Conservation (phyloP, 2,888 invertebrate species). For the Cephus rjabovi region DNA sequence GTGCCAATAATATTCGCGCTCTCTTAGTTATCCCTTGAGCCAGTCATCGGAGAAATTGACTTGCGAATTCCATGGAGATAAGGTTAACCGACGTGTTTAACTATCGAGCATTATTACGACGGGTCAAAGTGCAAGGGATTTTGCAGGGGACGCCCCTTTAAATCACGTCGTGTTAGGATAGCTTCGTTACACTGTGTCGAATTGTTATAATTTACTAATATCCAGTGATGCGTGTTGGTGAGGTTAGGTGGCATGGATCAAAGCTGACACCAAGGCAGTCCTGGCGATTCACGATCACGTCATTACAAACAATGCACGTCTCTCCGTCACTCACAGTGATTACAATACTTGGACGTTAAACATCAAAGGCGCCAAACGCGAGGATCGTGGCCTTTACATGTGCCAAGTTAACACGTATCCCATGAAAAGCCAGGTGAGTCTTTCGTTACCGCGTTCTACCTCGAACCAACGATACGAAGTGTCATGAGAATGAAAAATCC, state of each 20-base stretch:
- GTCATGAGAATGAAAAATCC: background rate
- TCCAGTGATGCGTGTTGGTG: constrained; percentile 41
- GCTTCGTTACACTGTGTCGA: background rate
- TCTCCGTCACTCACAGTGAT: constrained; percentile 91
- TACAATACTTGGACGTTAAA: constrained; percentile 94
- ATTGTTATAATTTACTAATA: background rate
- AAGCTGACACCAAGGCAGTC: constrained; percentile 93
- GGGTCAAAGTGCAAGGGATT: too few relatives aligned
- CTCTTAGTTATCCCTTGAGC: background rate
- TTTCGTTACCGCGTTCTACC: constrained; percentile 10
- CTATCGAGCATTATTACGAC: background rate
- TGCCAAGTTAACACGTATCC: constrained; percentile 96
- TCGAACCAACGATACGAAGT: constrained; percentile 17
- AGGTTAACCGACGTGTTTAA: background rate
- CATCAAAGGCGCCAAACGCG: constrained; percentile 85
- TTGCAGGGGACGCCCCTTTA: background rate
- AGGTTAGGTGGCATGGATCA: constrained; percentile 92
- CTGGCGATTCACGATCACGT: constrained; percentile 94
- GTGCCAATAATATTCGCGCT: constrained; percentile 45
- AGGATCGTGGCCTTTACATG: constrained; percentile 93
- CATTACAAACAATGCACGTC: constrained; percentile 90
- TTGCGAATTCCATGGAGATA: background rate
- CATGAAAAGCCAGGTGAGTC: constrained; percentile 90
- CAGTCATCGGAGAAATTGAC: background rate
- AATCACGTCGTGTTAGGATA: background rate